Conservation (phyloP, 2,888 invertebrate genomes). For the Troglohyphantes excavatus region DNA sequence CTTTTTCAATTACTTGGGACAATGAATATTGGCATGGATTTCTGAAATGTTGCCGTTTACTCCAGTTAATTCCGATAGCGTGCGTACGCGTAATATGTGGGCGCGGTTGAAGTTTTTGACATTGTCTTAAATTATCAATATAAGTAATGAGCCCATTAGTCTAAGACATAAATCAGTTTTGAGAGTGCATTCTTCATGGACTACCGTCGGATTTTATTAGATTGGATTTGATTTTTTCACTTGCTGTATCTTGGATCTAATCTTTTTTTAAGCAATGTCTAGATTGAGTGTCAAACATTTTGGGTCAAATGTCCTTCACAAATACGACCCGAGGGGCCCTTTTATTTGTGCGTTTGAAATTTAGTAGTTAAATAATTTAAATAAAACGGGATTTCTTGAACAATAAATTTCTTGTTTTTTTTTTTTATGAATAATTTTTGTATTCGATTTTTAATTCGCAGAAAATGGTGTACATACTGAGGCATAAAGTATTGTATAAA, state of each 20-base stretch:
- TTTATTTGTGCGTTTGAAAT: too few species aligned
- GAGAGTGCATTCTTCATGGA: not conserved
- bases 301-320: not conserved
- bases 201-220: too few species aligned
- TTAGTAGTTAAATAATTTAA: too few species aligned
- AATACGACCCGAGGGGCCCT: too few species aligned
- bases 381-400: too few species aligned
- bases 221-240: not conserved
- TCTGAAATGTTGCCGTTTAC: not conserved
- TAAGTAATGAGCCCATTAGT: slow-evolving; percentile 1
- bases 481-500: too few species aligned
- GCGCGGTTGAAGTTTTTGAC: not conserved
- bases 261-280: not conserved
- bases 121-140: not conserved
- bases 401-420: too few species aligned
- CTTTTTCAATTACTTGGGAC: not conserved
- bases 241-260: not conserved
- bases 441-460: too few species aligned
- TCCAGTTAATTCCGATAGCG: not conserved
- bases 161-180: not conserved
- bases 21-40: not conserved
- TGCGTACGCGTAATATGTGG: not conserved
- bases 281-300: not conserved
- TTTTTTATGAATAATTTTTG: too few species aligned
- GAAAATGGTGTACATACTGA: too few species aligned